phyloP scores from a whole-genome alignment of 2,113 vertebrate species.

The Salminus brasiliensis region DNA sequence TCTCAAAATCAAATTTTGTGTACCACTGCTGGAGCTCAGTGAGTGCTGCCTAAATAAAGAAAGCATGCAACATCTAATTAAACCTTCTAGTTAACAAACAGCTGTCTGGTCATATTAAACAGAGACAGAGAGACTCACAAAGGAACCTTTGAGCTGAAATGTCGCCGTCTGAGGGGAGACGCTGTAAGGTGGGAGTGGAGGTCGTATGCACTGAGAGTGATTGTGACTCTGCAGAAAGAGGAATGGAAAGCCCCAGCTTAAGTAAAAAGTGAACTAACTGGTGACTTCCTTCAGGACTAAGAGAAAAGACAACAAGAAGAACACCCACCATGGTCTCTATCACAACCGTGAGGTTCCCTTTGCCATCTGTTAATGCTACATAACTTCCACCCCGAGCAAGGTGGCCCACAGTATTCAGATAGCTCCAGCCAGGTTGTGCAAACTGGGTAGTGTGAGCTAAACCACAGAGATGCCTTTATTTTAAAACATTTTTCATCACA shows the following conservation, averaged over 20 bases:
- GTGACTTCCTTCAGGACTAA: not conserved
- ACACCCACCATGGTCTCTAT: constrained; percentile 93
- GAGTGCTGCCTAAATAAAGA: constrained; percentile 73
- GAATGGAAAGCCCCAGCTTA: not conserved
- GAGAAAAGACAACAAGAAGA: constrained; percentile 22
- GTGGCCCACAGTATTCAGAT: constrained; percentile 89
- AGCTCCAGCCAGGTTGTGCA: constrained; percentile 90
- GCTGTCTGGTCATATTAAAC: not conserved
- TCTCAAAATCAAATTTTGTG: constrained; percentile 82
- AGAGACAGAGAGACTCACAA: constrained; percentile 81
- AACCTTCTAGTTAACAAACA: not conserved
- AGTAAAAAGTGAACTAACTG: not conserved
- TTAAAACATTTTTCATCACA: not conserved
- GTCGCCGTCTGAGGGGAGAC: constrained; percentile 83
- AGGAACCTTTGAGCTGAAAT: constrained; percentile 88
- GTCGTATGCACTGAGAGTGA: constrained; percentile 88
- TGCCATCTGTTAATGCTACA: constrained; percentile 89
- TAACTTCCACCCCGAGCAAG: constrained; percentile 89
- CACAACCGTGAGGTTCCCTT: constrained; percentile 90
- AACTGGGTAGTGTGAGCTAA: constrained; percentile 96
- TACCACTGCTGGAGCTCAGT: constrained; percentile 86
- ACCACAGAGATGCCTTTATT: constrained; percentile 19
- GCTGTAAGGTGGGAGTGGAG: constrained; percentile 79
- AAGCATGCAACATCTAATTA: not conserved
- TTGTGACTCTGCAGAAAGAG: constrained; percentile 77